Conservation (phyloP, 1,140 invertebrate species). For the Drosophila auraria region DNA sequence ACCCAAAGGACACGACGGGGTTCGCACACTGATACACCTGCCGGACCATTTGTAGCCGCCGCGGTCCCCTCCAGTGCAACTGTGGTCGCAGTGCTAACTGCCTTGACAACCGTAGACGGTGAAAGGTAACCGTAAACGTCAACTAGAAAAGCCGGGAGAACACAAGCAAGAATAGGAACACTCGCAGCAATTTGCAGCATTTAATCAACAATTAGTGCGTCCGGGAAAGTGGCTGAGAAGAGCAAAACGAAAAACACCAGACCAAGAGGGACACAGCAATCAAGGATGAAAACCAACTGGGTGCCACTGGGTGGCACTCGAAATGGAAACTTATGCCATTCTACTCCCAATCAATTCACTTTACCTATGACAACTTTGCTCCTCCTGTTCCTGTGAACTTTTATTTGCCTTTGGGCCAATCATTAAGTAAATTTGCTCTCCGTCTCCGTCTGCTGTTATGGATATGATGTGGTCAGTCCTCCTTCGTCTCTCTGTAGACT, state of each 20-base stretch:
- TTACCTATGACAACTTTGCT: conserved; percentile 44
- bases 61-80: background rate
- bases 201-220: conserved; percentile 69
- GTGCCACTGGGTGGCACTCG: conserved; percentile 4
- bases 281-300: conserved; percentile 20
- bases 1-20: conserved; percentile 43
- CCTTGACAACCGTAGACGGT: conserved; percentile 50
- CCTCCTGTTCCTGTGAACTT: conserved; percentile 38
- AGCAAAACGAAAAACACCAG: conserved; percentile 1
- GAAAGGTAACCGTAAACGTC: conserved; percentile 21
- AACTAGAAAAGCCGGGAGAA: conserved; percentile 5
- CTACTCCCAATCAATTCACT: conserved; percentile 40
- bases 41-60: conserved; percentile 7
- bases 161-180: conserved; percentile 6
- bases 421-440: conserved; percentile 48
- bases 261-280: conserved; percentile 1
- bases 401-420: conserved; percentile 58
- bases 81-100: conserved; percentile 43
- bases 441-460: conserved; percentile 38
- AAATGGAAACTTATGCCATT: conserved; percentile 33
- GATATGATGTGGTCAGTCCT: conserved; percentile 45
- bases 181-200: conserved; percentile 53
- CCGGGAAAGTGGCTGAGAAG: conserved; percentile 15
- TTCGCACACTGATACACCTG: conserved; percentile 4
- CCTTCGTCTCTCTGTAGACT: conserved; percentile 10